Base-by-base conservation (phyloP, 2,888 invertebrate genomes). In the Lagria hirta region DNA sequence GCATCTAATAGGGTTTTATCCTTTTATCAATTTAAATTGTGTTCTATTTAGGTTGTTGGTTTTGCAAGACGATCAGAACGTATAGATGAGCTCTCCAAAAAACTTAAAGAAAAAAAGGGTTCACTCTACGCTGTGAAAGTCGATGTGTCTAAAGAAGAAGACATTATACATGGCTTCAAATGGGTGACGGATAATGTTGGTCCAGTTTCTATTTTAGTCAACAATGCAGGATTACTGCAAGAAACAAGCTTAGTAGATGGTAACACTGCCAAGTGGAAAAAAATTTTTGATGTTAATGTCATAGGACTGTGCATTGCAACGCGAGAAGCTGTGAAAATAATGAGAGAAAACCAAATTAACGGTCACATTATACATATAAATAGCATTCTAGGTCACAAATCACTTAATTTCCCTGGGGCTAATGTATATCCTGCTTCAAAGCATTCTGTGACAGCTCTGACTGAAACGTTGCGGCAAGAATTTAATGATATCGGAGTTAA, bases 91-190 rank as follows among this genome's bases (percentile, higher is more conserved):
- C 27, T 51, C 2, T 22, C 59, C 4, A 30, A 41, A 8, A 30
- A 45, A 10, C 40, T 56, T 0, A 44, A 49, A 11, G 47, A 36
- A 3, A 43, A 50, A 28, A 59, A 55, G 30, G 66, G 62, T 1
- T 61, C 64, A 52, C 58, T 70, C 6, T 55, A 63, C 37, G 59
- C 64, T 0, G 24, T 60, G 2, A 58, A 66, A 51, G 63, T 66
- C 40, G 71, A 72, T 42, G 44, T 71, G 1, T 49, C 64, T 13
- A 65, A 61, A 23, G 68, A 68, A 35, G 55, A 55, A 30, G 65
- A 62, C 14, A 61, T 72, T 11, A 38, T 55, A 17, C 52, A 58
- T 1, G 57, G 58, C 2, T 70, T 72, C 29, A 41, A 50, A 38
- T 46, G 45, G 36, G 37, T 45, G 1, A 17, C 15, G n/a, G 45